A percentile compares a stretch with the other conserved stretches of the same genome.
These are phyloP conservation scores for Streptopelia turtur DNA, from an alignment of 2,797 vertebrate genomes.

Conservation along the genomic window DNA sequence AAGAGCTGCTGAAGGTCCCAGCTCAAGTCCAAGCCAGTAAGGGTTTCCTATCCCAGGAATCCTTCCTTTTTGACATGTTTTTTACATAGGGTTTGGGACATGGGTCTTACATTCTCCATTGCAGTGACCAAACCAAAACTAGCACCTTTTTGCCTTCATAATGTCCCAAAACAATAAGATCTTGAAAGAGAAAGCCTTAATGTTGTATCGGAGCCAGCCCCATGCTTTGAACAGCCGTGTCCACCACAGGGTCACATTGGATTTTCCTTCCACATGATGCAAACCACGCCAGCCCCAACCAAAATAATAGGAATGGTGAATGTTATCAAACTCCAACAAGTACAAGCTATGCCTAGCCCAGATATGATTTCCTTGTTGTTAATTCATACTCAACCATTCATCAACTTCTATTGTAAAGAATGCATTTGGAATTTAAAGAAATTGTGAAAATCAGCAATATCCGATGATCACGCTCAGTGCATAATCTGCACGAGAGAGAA, in stretches of 20 bases:
- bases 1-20: background rate
- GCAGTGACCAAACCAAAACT: background rate
- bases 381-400: background rate
- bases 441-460: background rate
- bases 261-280: background rate
- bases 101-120: background rate
- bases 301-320: background rate
- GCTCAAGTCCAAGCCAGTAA: background rate
- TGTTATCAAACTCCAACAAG: background rate
- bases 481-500: background rate
- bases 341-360: background rate
- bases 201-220: background rate
- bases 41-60: background rate
- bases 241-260: rapidly evolving
- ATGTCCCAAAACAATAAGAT: background rate
- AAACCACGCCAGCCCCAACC: background rate
- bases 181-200: background rate
- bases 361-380: background rate
- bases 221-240: rapidly evolving
- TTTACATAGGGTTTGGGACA: background rate
- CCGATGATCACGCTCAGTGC: background rate
- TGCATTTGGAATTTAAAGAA: background rate
- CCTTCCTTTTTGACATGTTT: background rate
- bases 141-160: background rate
- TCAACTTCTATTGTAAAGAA: background rate